A percentile compares a stretch with the other conserved stretches of the same genome.
Conservation (phyloP, 2,888 invertebrate species). For the Ethmia dodecea region DNA sequence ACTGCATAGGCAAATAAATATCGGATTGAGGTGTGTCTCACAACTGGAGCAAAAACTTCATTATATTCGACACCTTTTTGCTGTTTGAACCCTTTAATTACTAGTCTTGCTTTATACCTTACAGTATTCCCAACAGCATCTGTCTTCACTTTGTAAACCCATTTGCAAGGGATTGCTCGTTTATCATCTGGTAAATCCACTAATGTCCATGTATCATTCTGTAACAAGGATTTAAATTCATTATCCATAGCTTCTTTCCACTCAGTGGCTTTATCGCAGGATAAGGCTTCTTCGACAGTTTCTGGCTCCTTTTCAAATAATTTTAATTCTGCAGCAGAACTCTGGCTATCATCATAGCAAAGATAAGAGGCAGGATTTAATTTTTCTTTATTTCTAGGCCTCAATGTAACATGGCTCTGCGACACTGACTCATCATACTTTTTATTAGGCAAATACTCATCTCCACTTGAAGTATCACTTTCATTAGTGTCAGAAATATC, state of each 20-base stretch:
- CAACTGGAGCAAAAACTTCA: constrained; percentile 21
- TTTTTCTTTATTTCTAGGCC: too few relatives aligned
- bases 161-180: constrained; percentile 18
- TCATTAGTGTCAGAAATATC: too few relatives aligned
- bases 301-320: too few relatives aligned
- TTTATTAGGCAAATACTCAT: too few relatives aligned
- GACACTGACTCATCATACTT: too few relatives aligned
- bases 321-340: too few relatives aligned
- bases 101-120: constrained; percentile 19
- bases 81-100: constrained; percentile 21
- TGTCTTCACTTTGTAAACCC: constrained; percentile 20
- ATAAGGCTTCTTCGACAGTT: too few relatives aligned
- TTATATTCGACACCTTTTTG: constrained; percentile 17
- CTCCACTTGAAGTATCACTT: too few relatives aligned
- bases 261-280: too few relatives aligned
- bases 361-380: too few relatives aligned
- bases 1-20: constrained; percentile 19
- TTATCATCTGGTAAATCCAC: constrained; percentile 14
- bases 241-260: constrained; percentile 17
- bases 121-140: constrained; percentile 12
- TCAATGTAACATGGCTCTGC: too few relatives aligned
- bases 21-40: constrained; percentile 18
- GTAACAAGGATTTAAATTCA: constrained; percentile 14
- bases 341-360: too few relatives aligned
- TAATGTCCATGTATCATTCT: constrained; percentile 18